These are phyloP conservation scores for Silurus glanis DNA, from an alignment of 2,113 vertebrate species.

Conservation along the genomic window DNA sequence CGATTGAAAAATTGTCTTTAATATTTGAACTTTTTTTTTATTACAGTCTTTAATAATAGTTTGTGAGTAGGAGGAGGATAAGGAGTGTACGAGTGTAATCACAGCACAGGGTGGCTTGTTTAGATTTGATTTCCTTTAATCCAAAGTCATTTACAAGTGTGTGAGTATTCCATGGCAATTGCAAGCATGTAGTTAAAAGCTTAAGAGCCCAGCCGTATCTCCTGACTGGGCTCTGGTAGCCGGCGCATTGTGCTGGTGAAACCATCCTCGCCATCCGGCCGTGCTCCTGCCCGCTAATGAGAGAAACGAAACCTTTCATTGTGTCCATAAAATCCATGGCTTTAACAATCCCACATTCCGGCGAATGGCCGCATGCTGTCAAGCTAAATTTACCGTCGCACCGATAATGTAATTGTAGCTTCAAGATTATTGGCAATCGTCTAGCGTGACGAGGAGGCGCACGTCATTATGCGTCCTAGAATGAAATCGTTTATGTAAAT, in stretches of 20 bases:
- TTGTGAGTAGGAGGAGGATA: background rate
- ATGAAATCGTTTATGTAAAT: background rate
- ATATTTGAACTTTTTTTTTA: no score
- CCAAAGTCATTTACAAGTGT: background rate
- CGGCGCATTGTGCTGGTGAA: background rate
- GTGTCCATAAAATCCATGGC: background rate
- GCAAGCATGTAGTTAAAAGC: background rate
- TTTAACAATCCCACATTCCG: background rate
- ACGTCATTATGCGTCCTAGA: background rate
- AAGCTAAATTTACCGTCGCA: background rate
- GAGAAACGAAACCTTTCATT: background rate
- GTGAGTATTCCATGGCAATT: background rate
- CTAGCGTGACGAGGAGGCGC: background rate
- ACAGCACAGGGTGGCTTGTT: background rate
- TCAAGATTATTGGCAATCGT: background rate
- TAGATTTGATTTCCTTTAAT: slow-evolving; percentile 2
- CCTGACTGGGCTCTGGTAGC: background rate
- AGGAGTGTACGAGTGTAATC: no score
- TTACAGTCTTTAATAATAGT: background rate
- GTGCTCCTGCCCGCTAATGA: background rate
- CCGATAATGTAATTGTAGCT: background rate
- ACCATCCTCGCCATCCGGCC: background rate
- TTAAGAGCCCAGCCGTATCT: background rate
- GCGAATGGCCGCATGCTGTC: background rate
- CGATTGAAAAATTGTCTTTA: background rate